Percentiles rank a stretch among this genome's conserved stretches.
phyloP scores from a whole-genome alignment of 2,113 vertebrate species.

The Varanus salvator region DNA sequence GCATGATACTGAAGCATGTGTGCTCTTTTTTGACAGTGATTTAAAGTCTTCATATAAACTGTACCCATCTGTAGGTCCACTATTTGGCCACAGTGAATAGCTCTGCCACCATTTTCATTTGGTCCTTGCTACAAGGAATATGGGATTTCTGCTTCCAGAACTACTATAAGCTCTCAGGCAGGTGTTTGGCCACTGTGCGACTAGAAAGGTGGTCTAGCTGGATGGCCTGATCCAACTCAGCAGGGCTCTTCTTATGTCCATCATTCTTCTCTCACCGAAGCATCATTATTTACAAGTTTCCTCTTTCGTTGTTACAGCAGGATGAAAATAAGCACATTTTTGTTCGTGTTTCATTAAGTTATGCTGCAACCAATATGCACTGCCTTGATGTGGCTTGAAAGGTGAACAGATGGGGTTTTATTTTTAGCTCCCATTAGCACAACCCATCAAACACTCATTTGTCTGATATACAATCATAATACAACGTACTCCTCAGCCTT shows the following conservation, averaged over 20 bases:
- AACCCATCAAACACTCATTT: slow-evolving; percentile 77
- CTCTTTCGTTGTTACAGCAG: slow-evolving; percentile 53
- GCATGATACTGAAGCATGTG: background rate
- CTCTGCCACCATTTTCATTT: background rate
- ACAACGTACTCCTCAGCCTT: slow-evolving; percentile 70
- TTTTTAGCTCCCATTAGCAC: slow-evolving; percentile 80
- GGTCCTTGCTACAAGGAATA: slow-evolving; percentile 31
- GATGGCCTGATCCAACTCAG: too few species aligned
- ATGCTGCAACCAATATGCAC: slow-evolving; percentile 61
- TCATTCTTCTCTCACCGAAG: slow-evolving; percentile 59
- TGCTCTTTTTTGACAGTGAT: background rate
- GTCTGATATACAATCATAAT: slow-evolving; percentile 73
- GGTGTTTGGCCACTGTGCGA: too few species aligned
- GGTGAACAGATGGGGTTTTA: slow-evolving; percentile 83
- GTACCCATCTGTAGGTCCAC: slow-evolving; percentile 12
- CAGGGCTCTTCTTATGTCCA: background rate
- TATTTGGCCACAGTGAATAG: background rate
- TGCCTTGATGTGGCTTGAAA: slow-evolving; percentile 73
- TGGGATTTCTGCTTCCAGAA: slow-evolving; percentile 31
- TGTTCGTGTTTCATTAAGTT: slow-evolving; percentile 74
- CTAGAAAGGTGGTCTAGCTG: too few species aligned
- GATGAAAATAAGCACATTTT: slow-evolving; percentile 71
- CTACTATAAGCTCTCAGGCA: slow-evolving; percentile 22
- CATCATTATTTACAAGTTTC: slow-evolving; percentile 64
- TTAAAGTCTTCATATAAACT: background rate